Base-by-base conservation (phyloP, 2,888 invertebrate genomes). In the Tricholauxania praeusta region DNA sequence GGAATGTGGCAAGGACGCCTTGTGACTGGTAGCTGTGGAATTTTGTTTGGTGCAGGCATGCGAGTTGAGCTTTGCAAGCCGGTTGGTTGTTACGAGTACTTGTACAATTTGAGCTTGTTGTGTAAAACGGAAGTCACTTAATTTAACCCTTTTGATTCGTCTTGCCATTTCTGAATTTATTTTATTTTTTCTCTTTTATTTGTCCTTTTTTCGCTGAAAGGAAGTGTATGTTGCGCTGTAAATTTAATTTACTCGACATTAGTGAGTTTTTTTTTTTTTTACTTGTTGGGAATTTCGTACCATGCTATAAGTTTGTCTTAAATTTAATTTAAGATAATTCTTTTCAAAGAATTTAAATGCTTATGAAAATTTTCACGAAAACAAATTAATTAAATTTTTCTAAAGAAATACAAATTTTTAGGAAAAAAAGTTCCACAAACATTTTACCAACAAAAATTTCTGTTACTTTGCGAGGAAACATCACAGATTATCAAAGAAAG, bases 71-170 rank as follows among this genome's bases (percentile, higher is more conserved):
- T 47, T 14, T 62, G n/a, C 15, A 22, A 15, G 60, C 28, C 60
- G 39, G 39, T 3, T 32, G 28, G 28, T 12, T 47, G 32, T n/a
- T 12, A 15, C 17, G 47, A 15, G 62, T 17, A 17, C 62, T 12
- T 39, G 62, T 62, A 3, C 28, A 28, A 28, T 28, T 5, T 57
- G 28, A 57, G 57, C 28, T 57, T 57, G 57, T 22, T 57, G 57
- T 57, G 28, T 28, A 57, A 28, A 57, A 57, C 28, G 28, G 28
- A 57, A 57, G 22, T 57, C 57, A 57, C 57, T 57, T 57, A 22
- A 57, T 57, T 57, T 57, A 57, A 57, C 22, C 57, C 57, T 57
- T 57, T 57, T 57, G 12, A 57, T 57, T 28, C 28, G 57, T 28
- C 57, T 57, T 57, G 22, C 15, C 28, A 57, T 22, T 6, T 8